Evolutionary conservation across 2,888 invertebrate species (phyloP), one percentile per base, ranked within the genome.

Genomic region (Chironomus tentans): DNA sequence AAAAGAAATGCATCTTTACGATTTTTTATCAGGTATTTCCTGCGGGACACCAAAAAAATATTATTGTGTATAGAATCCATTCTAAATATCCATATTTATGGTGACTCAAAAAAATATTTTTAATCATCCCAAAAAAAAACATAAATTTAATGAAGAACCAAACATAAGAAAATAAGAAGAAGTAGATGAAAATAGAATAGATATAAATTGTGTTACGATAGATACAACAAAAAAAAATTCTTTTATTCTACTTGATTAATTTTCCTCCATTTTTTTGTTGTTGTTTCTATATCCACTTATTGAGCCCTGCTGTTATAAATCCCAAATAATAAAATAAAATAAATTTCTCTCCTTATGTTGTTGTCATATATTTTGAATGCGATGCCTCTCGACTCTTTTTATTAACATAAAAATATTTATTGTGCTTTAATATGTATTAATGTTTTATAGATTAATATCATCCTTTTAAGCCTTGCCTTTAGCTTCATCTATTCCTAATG

Each of bases 331-430:
- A 21, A 65, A 65, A 65, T 24, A 21, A 65, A 65, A 65, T 15
- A 65, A 65, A 65, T 65, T 65, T 65, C 65, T 15, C 15, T 56
- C 56, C 38, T 38, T 38, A 18, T 56, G 56, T 56, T 70, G 70
- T 70, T 70, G 50, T 50, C 56, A 70, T 70, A 70, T 12, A 70
- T 21, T 56, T 56, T 56, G 56, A 18, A 56, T 38, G 38, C 38
- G 38, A 38, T 38, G 38, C 56, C 56, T 56, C 50, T 50, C 38
- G 38, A 38, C 38, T 38, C 56, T 56, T 56, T 56, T 15, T 72
- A 72, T 72, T 62, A 72, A 72, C 72, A 72, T 72, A 62, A 62
- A 65, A 72, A 72, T 72, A 62, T 72, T 72, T 72, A 72, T 72
- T 72, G 61, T 46, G 28, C 61, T 72, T 71, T 72, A 72, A 72